These are phyloP conservation scores for Galaxea fascicularis DNA, from an alignment of 92 coral and sea anemone genomes.

Conservation along the genomic window DNA sequence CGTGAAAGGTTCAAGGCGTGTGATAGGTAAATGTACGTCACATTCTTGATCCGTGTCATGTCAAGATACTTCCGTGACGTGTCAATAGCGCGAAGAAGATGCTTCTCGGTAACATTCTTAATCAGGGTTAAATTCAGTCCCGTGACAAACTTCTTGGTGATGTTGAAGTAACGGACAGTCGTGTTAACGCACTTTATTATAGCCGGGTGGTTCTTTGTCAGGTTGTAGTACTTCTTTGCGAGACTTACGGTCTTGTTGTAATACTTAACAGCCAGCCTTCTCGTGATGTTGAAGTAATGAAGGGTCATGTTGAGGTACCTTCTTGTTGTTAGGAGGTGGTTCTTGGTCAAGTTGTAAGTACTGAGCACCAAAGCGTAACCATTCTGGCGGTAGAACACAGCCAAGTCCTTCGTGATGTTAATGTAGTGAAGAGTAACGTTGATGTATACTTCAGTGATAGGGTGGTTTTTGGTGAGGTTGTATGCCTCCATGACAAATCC, in stretches of 20 bases:
- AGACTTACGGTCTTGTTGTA: slow-evolving; percentile 35
- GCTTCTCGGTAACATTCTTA: not conserved
- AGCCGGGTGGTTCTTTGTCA: slow-evolving; percentile 56
- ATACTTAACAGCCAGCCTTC: slow-evolving; percentile 55
- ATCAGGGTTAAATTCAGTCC: slow-evolving; percentile 33
- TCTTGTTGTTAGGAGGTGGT: slow-evolving; percentile 35
- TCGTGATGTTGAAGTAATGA: slow-evolving; percentile 67
- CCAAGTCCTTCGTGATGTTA: slow-evolving; percentile 71
- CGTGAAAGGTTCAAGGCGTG: slow-evolving; percentile 59
- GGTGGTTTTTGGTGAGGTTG: slow-evolving; percentile 61
- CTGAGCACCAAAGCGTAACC: slow-evolving; percentile 51
- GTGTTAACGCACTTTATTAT: slow-evolving; percentile 46
- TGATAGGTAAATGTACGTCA: slow-evolving; percentile 13
- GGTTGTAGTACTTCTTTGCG: slow-evolving; percentile 38
- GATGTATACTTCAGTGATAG: slow-evolving; percentile 38
- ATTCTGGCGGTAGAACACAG: slow-evolving; percentile 40
- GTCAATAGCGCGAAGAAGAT: not conserved
- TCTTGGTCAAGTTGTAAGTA: slow-evolving; percentile 69
- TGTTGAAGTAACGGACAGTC: slow-evolving; percentile 55
- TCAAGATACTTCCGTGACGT: slow-evolving; percentile 3
- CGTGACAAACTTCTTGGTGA: slow-evolving; percentile 51
- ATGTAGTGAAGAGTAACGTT: slow-evolving; percentile 73
- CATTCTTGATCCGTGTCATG: slow-evolving; percentile 7
- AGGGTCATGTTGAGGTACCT: slow-evolving; percentile 67
- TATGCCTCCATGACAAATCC: slow-evolving; percentile 47